Evolutionary conservation across 2,797 vertebrate species (phyloP), one percentile per base, ranked within the genome.

Genomic region (Hydrocynus forskahlii): DNA sequence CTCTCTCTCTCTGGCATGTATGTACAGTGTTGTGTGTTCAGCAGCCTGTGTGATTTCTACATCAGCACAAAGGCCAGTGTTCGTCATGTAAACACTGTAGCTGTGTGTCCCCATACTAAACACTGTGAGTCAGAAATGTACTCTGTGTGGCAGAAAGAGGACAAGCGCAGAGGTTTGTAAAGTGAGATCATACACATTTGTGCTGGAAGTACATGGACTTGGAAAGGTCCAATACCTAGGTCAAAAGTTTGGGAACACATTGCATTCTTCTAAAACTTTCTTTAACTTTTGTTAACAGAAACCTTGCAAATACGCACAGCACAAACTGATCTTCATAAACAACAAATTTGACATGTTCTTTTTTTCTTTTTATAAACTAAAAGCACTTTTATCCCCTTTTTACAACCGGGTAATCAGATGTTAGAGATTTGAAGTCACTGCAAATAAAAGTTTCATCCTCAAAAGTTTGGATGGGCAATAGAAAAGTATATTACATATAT

Each of bases 41-140:
- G 13, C 48, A 73, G 23, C 62, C 62, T 60, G 5, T 74, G 73
- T 59, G 63, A 80, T 55, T 55, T 70, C 52, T 55, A 75, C 7
- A 66, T 19, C 45, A 68, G 57, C 68, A 80, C 67, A 76, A 68
- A 70, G 35, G 55, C 21, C 67, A 16, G 78, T 67, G 45, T 10
- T 5, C 43, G 9, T 70, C 54, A 19, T 17, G 52, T 68, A 48
- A 76, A 17, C 21, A 19, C 7, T 38, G 29, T 75, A 69, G 60
- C 52, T 19, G 57, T 68, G 38, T 67, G 35, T 17, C 21, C 54
- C 48, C 68, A 57, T 23, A 52, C 19, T 9, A 76, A 29, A 38
- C 23, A 23, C 57, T 40, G 50, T 17, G 23, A 55, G 13, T 40
- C 38, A 59, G 17, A 10, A 43, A 16, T 23, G 23, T 67, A 63